These are phyloP conservation scores for Gryllus bimaculatus DNA, from an alignment of 1,140 invertebrate species.

Conservation along the genomic window DNA sequence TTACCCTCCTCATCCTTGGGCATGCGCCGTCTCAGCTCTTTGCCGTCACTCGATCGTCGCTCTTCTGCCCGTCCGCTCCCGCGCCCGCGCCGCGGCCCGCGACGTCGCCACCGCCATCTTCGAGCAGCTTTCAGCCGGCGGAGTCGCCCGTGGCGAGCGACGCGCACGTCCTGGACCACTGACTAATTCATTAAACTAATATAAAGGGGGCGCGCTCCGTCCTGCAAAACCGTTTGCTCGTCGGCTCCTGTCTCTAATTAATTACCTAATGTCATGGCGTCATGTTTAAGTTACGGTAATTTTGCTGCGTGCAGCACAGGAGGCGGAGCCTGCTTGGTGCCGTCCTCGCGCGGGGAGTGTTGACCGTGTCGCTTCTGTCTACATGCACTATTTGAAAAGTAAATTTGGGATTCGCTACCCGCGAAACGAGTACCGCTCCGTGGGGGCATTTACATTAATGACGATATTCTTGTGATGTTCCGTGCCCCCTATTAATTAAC, in stretches of 20 bases:
- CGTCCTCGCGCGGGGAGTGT: neutral
- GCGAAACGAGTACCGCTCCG: neutral
- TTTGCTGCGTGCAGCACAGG: neutral
- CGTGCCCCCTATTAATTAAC: neutral
- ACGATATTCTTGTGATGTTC: neutral
- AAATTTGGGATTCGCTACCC: neutral
- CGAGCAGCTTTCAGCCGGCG: too few relatives aligned
- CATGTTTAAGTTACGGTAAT: neutral
- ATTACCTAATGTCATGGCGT: neutral
- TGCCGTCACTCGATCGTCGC: too few relatives aligned
- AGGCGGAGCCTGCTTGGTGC: too few relatives aligned
- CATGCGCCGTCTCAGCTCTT: too few relatives aligned
- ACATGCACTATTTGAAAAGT: neutral
- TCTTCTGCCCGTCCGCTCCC: too few relatives aligned
- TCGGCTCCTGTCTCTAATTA: neutral
- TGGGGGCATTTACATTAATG: neutral
- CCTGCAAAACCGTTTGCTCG: neutral
- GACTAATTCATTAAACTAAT: neutral
- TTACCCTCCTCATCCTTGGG: too few relatives aligned
- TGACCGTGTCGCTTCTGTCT: neutral
- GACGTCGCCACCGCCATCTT: too few relatives aligned
- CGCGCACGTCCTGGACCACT: too few relatives aligned
- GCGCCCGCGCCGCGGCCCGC: too few relatives aligned
- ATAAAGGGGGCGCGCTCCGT: neutral
- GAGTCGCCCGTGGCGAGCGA: too few relatives aligned